These are phyloP conservation scores for Zeugodacus cucurbitae DNA, from an alignment of 1,140 invertebrate genomes.

Conservation along the genomic window DNA sequence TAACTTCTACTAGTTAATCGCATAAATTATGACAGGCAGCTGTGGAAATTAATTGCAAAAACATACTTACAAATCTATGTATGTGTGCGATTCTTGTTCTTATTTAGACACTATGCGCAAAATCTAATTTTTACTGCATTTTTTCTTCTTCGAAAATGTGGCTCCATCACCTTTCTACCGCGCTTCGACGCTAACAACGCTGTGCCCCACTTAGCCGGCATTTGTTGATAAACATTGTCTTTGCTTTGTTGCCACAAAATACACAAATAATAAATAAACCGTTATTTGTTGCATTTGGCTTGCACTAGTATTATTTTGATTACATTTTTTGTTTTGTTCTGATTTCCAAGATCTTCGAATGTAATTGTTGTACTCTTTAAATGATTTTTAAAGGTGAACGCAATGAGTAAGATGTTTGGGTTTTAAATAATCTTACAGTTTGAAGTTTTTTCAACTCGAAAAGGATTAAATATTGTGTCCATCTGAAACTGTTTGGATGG, in stretches of 20 bases:
- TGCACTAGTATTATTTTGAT: too few relatives aligned
- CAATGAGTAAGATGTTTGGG: too few relatives aligned
- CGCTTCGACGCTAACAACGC: not conserved
- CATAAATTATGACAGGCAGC: slow-evolving; percentile 1
- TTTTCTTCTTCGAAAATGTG: not conserved
- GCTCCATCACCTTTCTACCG: not conserved
- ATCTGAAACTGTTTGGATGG: too few relatives aligned
- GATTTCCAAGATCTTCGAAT: too few relatives aligned
- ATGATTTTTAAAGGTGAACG: too few relatives aligned
- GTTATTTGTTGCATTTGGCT: too few relatives aligned
- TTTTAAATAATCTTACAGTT: too few relatives aligned
- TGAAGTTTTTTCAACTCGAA: too few relatives aligned
- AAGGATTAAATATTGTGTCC: too few relatives aligned
- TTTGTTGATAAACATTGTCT: not conserved
- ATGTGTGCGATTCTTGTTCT: not conserved
- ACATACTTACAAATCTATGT: not conserved
- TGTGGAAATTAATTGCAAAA: not conserved
- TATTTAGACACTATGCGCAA: not conserved
- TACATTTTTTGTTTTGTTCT: too few relatives aligned
- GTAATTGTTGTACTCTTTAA: too few relatives aligned
- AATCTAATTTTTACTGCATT: not conserved
- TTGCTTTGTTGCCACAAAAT: not conserved
- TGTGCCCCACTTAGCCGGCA: not conserved
- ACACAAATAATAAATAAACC: not conserved
- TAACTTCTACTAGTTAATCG: not conserved